phyloP scores from a whole-genome alignment of 1,140 invertebrate genomes.

The Oscheius sp. region DNA sequence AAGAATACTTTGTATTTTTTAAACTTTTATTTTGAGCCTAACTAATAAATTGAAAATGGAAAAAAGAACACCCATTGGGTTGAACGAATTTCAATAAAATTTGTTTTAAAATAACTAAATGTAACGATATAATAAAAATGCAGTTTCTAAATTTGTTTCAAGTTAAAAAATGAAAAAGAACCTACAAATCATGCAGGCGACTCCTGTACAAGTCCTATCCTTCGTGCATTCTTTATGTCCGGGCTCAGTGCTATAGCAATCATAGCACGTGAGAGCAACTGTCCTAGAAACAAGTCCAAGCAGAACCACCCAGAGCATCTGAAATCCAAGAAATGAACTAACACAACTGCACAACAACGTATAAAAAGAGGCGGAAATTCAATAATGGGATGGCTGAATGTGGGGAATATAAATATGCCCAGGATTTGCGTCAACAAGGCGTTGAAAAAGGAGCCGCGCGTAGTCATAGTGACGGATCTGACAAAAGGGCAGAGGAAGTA shows the following conservation, averaged over 20 bases:
- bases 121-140: neutral
- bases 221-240: slow-evolving; percentile 35
- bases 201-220: slow-evolving; percentile 32
- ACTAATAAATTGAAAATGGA: too few species aligned
- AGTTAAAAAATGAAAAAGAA: neutral
- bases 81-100: too few species aligned
- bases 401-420: too few species aligned
- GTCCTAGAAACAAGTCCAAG: neutral
- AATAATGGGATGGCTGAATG: too few species aligned
- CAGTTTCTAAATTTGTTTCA: slow-evolving; percentile 7
- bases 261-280: slow-evolving; percentile 25
- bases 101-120: neutral
- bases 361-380: too few species aligned
- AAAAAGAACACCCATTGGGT: too few species aligned
- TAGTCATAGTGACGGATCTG: neutral
- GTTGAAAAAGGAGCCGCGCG: neutral
- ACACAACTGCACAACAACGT: too few species aligned
- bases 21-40: too few species aligned
- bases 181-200: slow-evolving; percentile 39
- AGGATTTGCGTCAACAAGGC: too few species aligned
- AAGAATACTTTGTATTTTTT: too few species aligned
- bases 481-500: neutral
- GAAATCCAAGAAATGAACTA: too few species aligned
- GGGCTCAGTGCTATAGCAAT: slow-evolving; percentile 39
- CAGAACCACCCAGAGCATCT: neutral